Base-by-base conservation (phyloP, 1,140 invertebrate genomes). In the Physella acuta region DNA sequence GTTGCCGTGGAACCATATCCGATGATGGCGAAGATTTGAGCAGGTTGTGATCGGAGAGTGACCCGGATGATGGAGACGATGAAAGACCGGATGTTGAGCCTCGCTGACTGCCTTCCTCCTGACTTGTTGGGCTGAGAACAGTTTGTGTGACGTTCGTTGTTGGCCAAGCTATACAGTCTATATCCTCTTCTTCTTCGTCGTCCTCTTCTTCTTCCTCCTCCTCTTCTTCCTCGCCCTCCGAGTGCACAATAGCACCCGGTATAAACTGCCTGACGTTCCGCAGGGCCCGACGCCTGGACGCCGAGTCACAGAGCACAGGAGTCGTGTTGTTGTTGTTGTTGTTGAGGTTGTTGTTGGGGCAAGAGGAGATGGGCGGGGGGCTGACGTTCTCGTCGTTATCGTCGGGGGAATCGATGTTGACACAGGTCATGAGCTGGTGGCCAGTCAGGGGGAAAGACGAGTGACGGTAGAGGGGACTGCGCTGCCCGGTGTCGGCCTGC, bases 21-120 rank as follows among this genome's bases (percentile, higher is more conserved):
- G 62, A 65, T 37, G 69, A 71, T 20, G 78, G 76, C 11, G 77
- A 79, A 31, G 73, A 70, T 51, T 71, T 70, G 51, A 71, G 63
- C 34, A 75, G 71, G 51, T 77, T 73, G 36, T 72, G 74, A 68
- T 77, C 75, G 26, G 76, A 76, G 64, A 80, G 66, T 62, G 66
- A 68, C 5, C 28, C 75, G 73, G 53, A 73, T 33, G 68, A 73
- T 60, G 49, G 62, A 51, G 68, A 64, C 28, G 63, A 70, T 64
- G 71, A 70, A 68, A 63, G 67, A 66, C 55, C 67, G 4, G 71
- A 70, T 4, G 56, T 67, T 33, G 71, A 73, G 68, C 64, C 64
- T 5, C 62, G 44, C 5, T 63, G 30, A 33, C 61, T 55, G 26
- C 24, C 34, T 33, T 62, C 68, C 20, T 55, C 52, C 5, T 33